Evolutionary conservation across 2,888 invertebrate genomes (phyloP), one percentile per base, ranked within the genome.

Genomic region (Octonoba sinensis): DNA sequence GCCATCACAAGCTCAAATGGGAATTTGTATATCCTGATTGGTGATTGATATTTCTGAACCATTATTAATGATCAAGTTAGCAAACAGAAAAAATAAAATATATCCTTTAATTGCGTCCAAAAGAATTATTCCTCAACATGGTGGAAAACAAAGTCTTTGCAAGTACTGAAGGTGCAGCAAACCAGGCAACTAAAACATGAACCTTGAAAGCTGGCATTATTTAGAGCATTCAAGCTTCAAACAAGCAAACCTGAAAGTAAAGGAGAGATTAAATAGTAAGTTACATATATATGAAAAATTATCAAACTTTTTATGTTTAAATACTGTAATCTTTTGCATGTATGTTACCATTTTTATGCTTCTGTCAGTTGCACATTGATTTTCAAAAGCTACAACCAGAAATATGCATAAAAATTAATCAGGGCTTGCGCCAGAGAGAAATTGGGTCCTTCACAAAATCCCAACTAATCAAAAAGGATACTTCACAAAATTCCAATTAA

Each of bases 1-100:
- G 94, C 93, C 97, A 97, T 97, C 86, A 97, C 96, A 89, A 97
- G 92, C 90, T 97, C 96, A 90, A 97, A 97, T 70, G 96, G 94
- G 89, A 94, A 93, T 90, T 96, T 96, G 91, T 97, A 97, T 86
- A 97, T 95, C 91, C 97, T 92, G 72, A 97, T 93, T 86, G 97
- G 97, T 85, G 96, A 95, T 89, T 95, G 94, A 90, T 96, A 97
- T 89, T 96, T 95, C 90, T 97, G 97, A 88, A 97, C 97, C 97
- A 97, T 97, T 57, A 12, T 75, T 56, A 64, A 57, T 57, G 22
- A 54, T 65, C 57, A 65, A 71, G 18, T 36, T 47, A n/a, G 22
- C 27, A 24, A 60, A 3, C 18, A 59, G 54, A 49, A 64, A 49
- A 47, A 18, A 36, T 69, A 73, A 73, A 18, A 59, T 36, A 59